These are phyloP conservation scores for Carettochelys insculpta DNA, from an alignment of 2,113 vertebrate species.

Conservation along the genomic window DNA sequence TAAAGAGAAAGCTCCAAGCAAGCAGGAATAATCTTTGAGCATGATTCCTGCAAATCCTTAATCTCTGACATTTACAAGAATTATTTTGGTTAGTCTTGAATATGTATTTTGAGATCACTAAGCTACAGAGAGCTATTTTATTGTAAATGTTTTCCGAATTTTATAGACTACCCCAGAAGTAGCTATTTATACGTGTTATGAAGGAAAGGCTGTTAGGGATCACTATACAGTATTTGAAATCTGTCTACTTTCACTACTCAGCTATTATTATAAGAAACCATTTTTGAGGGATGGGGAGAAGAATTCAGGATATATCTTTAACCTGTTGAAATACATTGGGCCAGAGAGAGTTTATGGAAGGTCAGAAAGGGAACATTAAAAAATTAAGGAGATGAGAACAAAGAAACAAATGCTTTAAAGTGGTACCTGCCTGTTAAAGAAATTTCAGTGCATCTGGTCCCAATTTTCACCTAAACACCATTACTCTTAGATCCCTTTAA, in stretches of 20 bases:
- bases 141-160: slow-evolving; percentile 12
- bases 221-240: background rate
- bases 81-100: background rate
- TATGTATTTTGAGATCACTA: background rate
- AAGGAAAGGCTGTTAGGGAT: background rate
- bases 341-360: background rate
- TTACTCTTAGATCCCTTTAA: background rate
- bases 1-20: background rate
- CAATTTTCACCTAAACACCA: background rate
- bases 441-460: background rate
- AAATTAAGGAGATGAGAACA: background rate
- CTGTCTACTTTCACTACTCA: background rate
- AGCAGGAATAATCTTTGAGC: background rate
- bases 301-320: background rate
- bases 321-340: background rate
- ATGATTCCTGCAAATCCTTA: background rate
- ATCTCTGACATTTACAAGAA: background rate
- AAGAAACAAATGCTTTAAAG: background rate
- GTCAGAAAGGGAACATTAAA: background rate
- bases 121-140: background rate
- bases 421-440: background rate
- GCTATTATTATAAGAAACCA: background rate
- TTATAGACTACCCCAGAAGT: background rate
- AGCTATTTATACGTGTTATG: background rate
- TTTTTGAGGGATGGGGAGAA: background rate